Base-by-base conservation (phyloP, 1,140 invertebrate genomes). In the Mercenaria mercenaria region DNA sequence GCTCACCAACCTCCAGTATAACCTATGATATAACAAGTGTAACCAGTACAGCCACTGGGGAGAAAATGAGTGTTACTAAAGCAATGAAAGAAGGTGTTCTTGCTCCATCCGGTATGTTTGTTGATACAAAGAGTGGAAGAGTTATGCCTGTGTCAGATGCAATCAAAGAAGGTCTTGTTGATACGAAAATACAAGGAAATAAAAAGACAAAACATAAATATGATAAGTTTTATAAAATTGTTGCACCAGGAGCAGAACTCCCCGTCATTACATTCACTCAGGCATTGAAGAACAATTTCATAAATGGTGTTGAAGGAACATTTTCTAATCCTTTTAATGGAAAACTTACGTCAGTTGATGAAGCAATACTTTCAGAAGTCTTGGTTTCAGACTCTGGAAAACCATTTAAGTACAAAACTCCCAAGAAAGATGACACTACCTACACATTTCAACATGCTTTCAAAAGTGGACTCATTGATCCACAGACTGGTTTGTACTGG, bases 101-200 rank as follows among this genome's bases (percentile, higher is more conserved):
- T 43, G 94, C 95, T 88, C 93, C 93, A 37, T 91, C 93, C 67
- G 95, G 95, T n/a, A 92, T 93, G 82, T 93, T 92, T 86, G 87
- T 97, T 23, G 98, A 99, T 96, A 97, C 98, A n/a, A 97, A 98
- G 94, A 97, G 97, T 89, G 98, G 98, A 89, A 97, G 98, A 92
- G 95, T 97, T 0, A 93, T 99, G 15, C 97, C 97, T 37, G 96
- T 99, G 8, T 96, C 97, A 81, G 98, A 99, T 95, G 98, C 98
- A 10, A 96, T 98, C 50, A 97, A 97, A 88, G 96, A 97, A 93
- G 98, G 98, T 89, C 96, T 98, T 64, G 98, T 99, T 87, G 97
- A 98, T 93, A 96, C 97, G 0, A 97, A 97, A 92, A 86, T 88
- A 37, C 82, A 69, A 67, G 72, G 76, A 47, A 64, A 77, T 26